Conservation (phyloP, 1,140 invertebrate species). For the Capitella teleta region DNA sequence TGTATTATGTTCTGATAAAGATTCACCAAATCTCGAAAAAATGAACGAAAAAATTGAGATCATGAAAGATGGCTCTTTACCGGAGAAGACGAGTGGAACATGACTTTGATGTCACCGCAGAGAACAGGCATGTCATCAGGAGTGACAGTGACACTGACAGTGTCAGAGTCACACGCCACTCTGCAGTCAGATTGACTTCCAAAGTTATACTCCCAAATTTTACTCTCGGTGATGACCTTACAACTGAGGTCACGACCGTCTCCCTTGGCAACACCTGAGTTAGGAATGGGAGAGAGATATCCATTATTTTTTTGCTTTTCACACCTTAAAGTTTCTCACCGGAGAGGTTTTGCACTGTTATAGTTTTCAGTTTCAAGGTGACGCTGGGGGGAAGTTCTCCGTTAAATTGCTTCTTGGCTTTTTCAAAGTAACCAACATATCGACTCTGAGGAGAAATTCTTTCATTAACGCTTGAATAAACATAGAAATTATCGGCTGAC, state of each 20-base stretch:
- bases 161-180: constrained; percentile 22
- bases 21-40: too few species aligned
- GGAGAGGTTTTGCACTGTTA: constrained; percentile 38
- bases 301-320: not conserved
- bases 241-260: constrained; percentile 45
- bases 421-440: constrained; percentile 49
- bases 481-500: constrained; percentile 14
- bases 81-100: constrained; percentile 41
- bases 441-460: constrained; percentile 36
- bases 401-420: constrained; percentile 38
- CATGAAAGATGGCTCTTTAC: too few species aligned
- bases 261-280: constrained; percentile 42
- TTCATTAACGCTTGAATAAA: not conserved
- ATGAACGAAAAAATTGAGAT: too few species aligned
- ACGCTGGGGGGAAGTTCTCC: constrained; percentile 38
- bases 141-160: not conserved
- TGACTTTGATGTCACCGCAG: constrained; percentile 42
- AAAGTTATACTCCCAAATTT: constrained; percentile 40
- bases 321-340: constrained; percentile 17
- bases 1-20: too few species aligned
- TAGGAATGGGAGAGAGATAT: constrained; percentile 8
- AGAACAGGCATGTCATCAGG: constrained; percentile 36
- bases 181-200: constrained; percentile 40
- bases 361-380: constrained; percentile 32
- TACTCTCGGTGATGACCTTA: constrained; percentile 29